These are phyloP conservation scores for Xiphophorus couchianus DNA, from an alignment of 2,113 vertebrate species.

Conservation along the genomic window DNA sequence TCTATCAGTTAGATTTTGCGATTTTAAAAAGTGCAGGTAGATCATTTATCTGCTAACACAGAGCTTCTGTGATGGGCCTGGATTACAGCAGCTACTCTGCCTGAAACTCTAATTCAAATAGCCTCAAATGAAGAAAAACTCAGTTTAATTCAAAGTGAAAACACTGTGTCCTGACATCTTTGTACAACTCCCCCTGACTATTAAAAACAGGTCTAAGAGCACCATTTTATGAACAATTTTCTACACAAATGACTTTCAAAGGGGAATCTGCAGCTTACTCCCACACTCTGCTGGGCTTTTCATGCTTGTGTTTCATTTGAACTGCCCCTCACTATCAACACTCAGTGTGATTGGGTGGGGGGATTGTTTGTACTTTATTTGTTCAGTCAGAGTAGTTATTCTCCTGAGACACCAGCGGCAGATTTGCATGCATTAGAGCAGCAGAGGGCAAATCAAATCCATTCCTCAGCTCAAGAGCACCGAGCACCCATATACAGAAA, in stretches of 20 bases:
- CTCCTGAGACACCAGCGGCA: conserved; percentile 62
- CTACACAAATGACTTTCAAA: conserved; percentile 43
- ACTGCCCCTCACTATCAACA: conserved; percentile 64
- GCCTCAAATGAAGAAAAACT: conserved; percentile 26
- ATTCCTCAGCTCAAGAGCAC: conserved; percentile 61
- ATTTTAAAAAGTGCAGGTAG: too few species aligned
- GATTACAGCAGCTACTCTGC: not conserved
- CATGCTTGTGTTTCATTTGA: conserved; percentile 53
- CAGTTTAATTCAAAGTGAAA: conserved; percentile 35
- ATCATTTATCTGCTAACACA: not conserved
- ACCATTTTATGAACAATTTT: conserved; percentile 27
- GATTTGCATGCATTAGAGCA: conserved; percentile 78
- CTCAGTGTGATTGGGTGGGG: conserved; percentile 44
- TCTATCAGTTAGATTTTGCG: too few species aligned
- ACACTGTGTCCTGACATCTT: conserved; percentile 9
- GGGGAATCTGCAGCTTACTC: conserved; percentile 42
- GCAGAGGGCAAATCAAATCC: conserved; percentile 67
- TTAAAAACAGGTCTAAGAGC: conserved; percentile 23
- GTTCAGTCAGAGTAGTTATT: conserved; percentile 63
- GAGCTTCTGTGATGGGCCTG: not conserved
- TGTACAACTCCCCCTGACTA: conserved; percentile 4
- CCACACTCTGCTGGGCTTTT: conserved; percentile 43
- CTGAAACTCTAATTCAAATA: conserved; percentile 33
- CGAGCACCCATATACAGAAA: conserved; percentile 14
- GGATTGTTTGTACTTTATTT: conserved; percentile 61